A percentile compares a stretch with the other conserved stretches of the same genome.
phyloP scores from a whole-genome alignment of 2,113 vertebrate species.

The Scatophagus argus region DNA sequence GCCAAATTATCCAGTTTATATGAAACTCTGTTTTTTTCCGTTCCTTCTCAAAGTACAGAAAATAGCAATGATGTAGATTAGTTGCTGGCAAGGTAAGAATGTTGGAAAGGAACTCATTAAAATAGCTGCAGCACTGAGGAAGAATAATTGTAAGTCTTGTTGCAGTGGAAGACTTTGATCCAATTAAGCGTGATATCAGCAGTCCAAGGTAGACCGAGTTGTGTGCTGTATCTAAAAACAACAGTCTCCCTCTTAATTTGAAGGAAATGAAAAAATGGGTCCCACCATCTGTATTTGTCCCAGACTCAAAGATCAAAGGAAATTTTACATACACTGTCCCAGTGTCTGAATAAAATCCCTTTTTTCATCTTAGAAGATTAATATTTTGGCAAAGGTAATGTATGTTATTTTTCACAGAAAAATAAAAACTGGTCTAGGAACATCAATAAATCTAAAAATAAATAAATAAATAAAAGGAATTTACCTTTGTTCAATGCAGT shows the following conservation, averaged over 20 bases:
- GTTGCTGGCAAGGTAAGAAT: conserved; percentile 54
- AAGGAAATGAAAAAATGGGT: conserved; percentile 67
- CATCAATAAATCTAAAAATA: conserved; percentile 14
- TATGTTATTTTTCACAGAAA: conserved; percentile 4
- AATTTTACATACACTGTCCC: conserved; percentile 37
- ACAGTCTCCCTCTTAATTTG: conserved; percentile 44
- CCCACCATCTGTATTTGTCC: conserved; percentile 60
- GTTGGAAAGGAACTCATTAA: conserved; percentile 68
- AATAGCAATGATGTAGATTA: conserved; percentile 44
- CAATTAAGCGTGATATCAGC: conserved; percentile 67
- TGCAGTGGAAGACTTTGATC: conserved; percentile 67
- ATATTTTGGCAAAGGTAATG: conserved; percentile 23
- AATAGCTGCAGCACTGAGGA: conserved; percentile 51
- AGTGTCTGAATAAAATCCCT: conserved; percentile 14
- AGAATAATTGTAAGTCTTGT: conserved; percentile 56
- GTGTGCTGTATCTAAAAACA: conserved; percentile 50
- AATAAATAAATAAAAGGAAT: too few relatives aligned
- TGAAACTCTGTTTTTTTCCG: not conserved
- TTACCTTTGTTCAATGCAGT: not conserved
- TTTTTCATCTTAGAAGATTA: conserved; percentile 30
- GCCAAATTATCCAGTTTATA: conserved; percentile 1
- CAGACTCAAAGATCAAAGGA: conserved; percentile 57
- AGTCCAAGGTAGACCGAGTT: conserved; percentile 45
- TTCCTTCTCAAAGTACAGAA: conserved; percentile 14
- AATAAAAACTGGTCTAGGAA: conserved; percentile 10